Percentiles rank a stretch among this genome's conserved stretches.
phyloP scores from a whole-genome alignment of 2,113 vertebrate species.

The Meleagris gallopavo region DNA sequence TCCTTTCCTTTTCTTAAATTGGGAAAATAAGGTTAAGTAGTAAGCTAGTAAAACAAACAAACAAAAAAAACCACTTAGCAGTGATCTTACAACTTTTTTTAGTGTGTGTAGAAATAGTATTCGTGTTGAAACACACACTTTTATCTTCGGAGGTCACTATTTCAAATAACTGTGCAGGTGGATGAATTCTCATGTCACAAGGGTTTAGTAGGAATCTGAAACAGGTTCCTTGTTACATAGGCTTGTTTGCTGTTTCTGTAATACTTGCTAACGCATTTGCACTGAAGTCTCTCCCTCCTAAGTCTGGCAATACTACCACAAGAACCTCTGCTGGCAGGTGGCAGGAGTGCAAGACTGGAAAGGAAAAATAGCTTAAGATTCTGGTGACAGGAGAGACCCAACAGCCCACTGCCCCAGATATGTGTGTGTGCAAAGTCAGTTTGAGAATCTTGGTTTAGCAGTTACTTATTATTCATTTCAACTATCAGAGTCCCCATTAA shows the following conservation, averaged over 20 bases:
- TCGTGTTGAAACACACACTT: neutral
- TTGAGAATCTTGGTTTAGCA: neutral
- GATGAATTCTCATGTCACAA: neutral
- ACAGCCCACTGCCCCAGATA: neutral
- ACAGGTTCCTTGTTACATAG: neutral
- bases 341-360: neutral
- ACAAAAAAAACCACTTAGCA: fast-evolving
- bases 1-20: neutral
- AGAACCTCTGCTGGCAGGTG: neutral
- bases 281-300: neutral
- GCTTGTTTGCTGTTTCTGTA: neutral
- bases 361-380: neutral
- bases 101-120: neutral
- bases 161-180: neutral
- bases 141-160: neutral
- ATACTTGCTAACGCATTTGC: neutral
- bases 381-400: neutral
- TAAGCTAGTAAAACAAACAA: neutral
- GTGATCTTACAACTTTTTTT: neutral
- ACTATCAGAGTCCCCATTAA: neutral
- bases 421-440: neutral
- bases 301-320: neutral
- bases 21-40: neutral
- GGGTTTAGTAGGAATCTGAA: neutral
- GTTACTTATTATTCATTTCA: neutral